Conservation (phyloP, 2,888 invertebrate species). For the Rotaria socialis region DNA sequence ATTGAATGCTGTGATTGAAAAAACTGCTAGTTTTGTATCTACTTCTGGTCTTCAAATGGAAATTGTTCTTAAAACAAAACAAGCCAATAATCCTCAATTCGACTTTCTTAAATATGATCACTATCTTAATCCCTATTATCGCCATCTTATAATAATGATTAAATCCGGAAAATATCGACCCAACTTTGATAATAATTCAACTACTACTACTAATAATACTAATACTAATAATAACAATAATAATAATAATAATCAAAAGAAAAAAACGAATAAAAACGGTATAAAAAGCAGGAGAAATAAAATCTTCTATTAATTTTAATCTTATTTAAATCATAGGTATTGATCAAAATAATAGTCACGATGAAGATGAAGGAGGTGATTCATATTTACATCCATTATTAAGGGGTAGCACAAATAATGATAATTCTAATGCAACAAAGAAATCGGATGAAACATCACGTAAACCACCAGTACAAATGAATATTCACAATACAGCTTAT, state of each 20-base stretch:
- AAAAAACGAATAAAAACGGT: conserved; percentile 5
- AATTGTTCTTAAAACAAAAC: conserved; percentile 93
- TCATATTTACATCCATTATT: conserved; percentile 71
- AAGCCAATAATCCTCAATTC: conserved; percentile 85
- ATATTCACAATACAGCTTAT: conserved; percentile 56
- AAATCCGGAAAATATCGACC: conserved; percentile 53
- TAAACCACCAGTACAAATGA: conserved; percentile 49
- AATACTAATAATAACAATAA: no score
- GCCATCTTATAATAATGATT: conserved; percentile 62
- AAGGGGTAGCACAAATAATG: background rate
- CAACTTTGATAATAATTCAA: conserved; percentile 49
- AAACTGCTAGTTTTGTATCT: conserved; percentile 67
- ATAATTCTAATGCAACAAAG: background rate
- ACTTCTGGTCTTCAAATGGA: conserved; percentile 95
- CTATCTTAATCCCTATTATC: conserved; percentile 79
- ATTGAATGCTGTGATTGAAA: conserved; percentile 86
- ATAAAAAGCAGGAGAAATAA: background rate
- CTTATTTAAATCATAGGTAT: conserved; percentile 35
- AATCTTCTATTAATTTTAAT: conserved; percentile 37
- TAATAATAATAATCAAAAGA: conserved; percentile 30
- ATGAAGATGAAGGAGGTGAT: conserved; percentile 62
- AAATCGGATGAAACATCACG: conserved; percentile 47
- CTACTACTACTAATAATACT: conserved; percentile 37
- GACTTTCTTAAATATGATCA: conserved; percentile 83
- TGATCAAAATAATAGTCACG: conserved; percentile 55